Conservation (phyloP, 92 coral and sea anemone species). For the Isaurus tuberculatus region DNA sequence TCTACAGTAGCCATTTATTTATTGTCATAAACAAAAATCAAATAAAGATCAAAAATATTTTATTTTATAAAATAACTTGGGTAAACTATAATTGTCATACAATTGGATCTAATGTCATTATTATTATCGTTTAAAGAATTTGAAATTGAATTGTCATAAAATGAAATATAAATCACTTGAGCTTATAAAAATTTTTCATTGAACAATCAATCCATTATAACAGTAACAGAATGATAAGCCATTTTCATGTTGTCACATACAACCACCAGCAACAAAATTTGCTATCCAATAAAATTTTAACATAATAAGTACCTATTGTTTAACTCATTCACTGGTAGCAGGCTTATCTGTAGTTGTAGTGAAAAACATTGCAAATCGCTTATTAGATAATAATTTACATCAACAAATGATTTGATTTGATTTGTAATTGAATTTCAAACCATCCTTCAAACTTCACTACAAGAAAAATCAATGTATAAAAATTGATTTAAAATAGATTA, state of each 20-base stretch:
- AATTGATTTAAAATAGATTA: constrained; percentile 10
- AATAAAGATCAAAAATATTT: constrained; percentile 7
- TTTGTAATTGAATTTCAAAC: constrained; percentile 11
- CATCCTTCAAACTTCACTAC: constrained; percentile 15
- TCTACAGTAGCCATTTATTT: constrained; percentile 13
- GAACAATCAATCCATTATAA: constrained; percentile 12
- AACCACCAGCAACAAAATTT: constrained; percentile 14
- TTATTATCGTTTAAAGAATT: constrained; percentile 11
- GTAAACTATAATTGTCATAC: constrained; percentile 12
- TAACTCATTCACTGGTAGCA: constrained; percentile 15
- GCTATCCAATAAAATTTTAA: constrained; percentile 11
- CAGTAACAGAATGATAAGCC: constrained; percentile 15
- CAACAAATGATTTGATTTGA: constrained; percentile 12
- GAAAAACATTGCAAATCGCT: constrained; percentile 14
- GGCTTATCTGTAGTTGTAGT: constrained; percentile 15
- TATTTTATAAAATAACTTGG: constrained; percentile 11
- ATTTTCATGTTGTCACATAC: constrained; percentile 13
- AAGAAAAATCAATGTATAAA: constrained; percentile 11
- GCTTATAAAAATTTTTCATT: constrained; percentile 11
- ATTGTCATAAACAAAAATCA: constrained; percentile 11
- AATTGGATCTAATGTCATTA: constrained; percentile 12
- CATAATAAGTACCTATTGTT: constrained; percentile 12
- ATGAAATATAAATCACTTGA: constrained; percentile 11
- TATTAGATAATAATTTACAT: constrained; percentile 10
- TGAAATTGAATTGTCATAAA: constrained; percentile 11